Evolutionary conservation across 2,888 invertebrate genomes (phyloP), one percentile per base, ranked within the genome.

Genomic region (Leucania comma): DNA sequence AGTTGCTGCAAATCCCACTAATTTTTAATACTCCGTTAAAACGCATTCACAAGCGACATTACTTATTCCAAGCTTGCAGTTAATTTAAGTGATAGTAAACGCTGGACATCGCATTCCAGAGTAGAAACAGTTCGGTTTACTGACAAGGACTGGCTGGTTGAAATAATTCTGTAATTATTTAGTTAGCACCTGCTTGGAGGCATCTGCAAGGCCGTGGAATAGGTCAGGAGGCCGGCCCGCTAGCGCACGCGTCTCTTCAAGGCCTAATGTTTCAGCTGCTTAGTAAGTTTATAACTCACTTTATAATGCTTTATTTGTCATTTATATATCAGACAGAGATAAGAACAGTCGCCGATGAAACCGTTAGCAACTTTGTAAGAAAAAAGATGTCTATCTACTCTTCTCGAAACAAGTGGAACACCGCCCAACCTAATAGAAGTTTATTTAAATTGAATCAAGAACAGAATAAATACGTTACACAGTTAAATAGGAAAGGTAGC

Each of bases 161-260:
- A 75, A 81, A 75, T 69, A 65, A 63, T 81, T 64, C 59, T 70
- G 73, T 75, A 86, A 84, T 86, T 84, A 82, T 76, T 78, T 71
- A 72, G 68, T 66, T 66, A 77, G 73, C 87, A 88, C 86, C 88
- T 86, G 87, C 86, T 72, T 78, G 65, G 42, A 73, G 75, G 85
- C 90, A 90, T 88, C 86, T 89, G 90, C 91, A 93, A 95, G 94
- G 94, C 93, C 93, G 87, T 84, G 80, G 86, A 88, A 95, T 95
- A 94, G 95, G 95, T 95, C 94, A 95, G 91, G 90, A 92, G 93
- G 95, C 94, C 93, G 88, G 88, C 89, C 90, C 90, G 93, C 90
- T 91, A 91, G 75, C 88, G 87, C 90, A 86, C 88, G 86, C 87
- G 87, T 82, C 86, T 74, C 87, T 86, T 89, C 93, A 93, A 93